A percentile compares a stretch with the other conserved stretches of the same genome.
Evolutionary conservation across 2,888 invertebrate genomes (phyloP).

Genomic region (Herminia tarsipennalis): DNA sequence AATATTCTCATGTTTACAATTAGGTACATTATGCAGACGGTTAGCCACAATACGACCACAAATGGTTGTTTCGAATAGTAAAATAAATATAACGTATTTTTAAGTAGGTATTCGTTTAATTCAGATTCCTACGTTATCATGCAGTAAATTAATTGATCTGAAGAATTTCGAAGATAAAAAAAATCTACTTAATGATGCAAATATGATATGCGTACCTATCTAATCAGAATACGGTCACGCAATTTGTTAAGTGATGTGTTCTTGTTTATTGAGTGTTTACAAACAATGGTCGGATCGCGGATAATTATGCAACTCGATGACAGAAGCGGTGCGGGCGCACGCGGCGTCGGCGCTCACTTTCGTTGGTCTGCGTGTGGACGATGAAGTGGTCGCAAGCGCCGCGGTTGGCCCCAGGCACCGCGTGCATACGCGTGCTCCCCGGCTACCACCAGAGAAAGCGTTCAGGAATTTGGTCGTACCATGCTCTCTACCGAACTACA

Average conservation of each 20-base stretch:
- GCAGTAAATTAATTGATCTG: slow-evolving; percentile 43
- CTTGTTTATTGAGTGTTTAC: slow-evolving; percentile 78
- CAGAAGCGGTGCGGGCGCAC: slow-evolving; percentile 63
- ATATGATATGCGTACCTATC: slow-evolving; percentile 46
- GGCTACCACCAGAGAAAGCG: slow-evolving; percentile 76
- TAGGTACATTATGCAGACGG: too few relatives aligned
- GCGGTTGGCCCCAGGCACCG: slow-evolving; percentile 16
- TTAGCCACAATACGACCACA: too few relatives aligned
- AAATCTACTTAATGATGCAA: slow-evolving; percentile 37
- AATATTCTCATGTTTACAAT: too few relatives aligned
- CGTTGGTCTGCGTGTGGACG: slow-evolving; percentile 65
- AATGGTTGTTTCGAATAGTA: too few relatives aligned
- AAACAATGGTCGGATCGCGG: slow-evolving; percentile 79
- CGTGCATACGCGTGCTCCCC: slow-evolving; percentile 41
- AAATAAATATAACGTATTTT: too few relatives aligned
- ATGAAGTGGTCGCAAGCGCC: slow-evolving; percentile 30
- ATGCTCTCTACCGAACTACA: slow-evolving; percentile 54
- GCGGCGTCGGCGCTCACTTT: slow-evolving; percentile 76
- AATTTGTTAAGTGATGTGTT: slow-evolving; percentile 62
- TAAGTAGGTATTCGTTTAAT: slow-evolving; percentile 26
- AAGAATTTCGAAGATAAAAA: slow-evolving; percentile 44
- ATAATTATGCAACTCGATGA: slow-evolving; percentile 82
- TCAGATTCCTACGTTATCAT: slow-evolving; percentile 29
- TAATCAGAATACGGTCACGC: slow-evolving; percentile 75
- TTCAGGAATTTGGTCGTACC: slow-evolving; percentile 79